A percentile compares a stretch with the other conserved stretches of the same genome.
phyloP scores from a whole-genome alignment of 2,113 vertebrate genomes.

The Albula glossodonta region DNA sequence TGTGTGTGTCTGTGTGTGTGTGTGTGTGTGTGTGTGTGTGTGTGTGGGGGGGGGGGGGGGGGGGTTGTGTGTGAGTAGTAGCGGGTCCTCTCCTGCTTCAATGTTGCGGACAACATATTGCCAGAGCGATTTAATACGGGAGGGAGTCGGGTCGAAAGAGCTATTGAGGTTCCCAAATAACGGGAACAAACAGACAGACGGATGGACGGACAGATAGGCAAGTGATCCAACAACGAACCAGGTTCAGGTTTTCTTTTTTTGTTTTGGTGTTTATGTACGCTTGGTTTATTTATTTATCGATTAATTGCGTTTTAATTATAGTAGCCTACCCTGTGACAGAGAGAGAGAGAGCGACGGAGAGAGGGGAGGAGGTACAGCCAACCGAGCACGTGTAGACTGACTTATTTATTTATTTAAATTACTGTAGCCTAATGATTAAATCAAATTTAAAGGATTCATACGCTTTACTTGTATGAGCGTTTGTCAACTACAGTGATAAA shows the following conservation, averaged over 20 bases:
- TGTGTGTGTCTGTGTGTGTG: slow-evolving; percentile 28
- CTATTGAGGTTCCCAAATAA: slow-evolving; percentile 59
- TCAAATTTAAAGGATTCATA: slow-evolving; percentile 24
- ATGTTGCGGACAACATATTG: slow-evolving; percentile 49
- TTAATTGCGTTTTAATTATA: slow-evolving; percentile 63
- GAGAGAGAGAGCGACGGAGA: slow-evolving; percentile 47
- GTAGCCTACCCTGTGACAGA: slow-evolving; percentile 54
- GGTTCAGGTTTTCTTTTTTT: slow-evolving; percentile 42
- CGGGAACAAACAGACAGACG: slow-evolving; percentile 47
- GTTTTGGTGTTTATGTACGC: slow-evolving; percentile 44
- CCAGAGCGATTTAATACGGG: slow-evolving; percentile 64
- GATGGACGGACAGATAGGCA: slow-evolving; percentile 60
- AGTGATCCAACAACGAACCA: slow-evolving; percentile 49
- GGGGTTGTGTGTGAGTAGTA: slow-evolving; percentile 24
- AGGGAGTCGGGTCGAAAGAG: slow-evolving; percentile 60
- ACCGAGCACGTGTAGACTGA: slow-evolving; percentile 61
- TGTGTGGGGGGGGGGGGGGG: slow-evolving; percentile 41
- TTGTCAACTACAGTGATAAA: slow-evolving; percentile 37
- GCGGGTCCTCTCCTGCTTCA: slow-evolving; percentile 52
- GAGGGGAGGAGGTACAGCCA: slow-evolving; percentile 59
- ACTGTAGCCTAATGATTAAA: slow-evolving; percentile 4
- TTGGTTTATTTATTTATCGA: slow-evolving; percentile 56
- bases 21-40: background rate
- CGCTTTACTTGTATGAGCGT: slow-evolving; percentile 37
- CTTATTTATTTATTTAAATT: slow-evolving; percentile 56